Evolutionary conservation across 2,113 vertebrate species (phyloP).

Genomic region (Sinocyclocheilus rhinocerous): DNA sequence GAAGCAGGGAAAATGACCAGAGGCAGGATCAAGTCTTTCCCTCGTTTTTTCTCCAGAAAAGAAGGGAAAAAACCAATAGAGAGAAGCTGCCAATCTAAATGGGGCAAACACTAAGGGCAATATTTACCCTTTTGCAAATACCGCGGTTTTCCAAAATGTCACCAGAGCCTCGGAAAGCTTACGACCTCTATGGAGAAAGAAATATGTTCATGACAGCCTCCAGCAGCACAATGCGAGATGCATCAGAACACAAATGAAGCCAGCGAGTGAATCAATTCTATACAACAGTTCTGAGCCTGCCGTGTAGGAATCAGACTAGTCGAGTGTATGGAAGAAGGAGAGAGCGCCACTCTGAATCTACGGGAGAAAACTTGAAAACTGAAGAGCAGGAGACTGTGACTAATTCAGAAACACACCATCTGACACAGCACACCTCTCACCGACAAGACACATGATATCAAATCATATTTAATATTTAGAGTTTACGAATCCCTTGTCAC

Average conservation of each 20-base stretch:
- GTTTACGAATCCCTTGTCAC: not conserved
- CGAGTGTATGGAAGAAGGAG: not conserved
- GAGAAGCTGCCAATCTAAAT: constrained; percentile 45
- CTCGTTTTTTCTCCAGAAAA: constrained; percentile 1
- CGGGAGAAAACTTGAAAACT: not conserved
- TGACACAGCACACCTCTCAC: constrained; percentile 34
- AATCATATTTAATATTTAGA: not conserved
- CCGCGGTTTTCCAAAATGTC: constrained; percentile 67
- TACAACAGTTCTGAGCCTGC: not conserved
- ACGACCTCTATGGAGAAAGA: constrained; percentile 49
- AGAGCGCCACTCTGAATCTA: not conserved
- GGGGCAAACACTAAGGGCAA: constrained; percentile 63
- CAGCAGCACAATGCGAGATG: not conserved
- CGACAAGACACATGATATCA: not conserved
- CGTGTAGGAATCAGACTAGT: not conserved
- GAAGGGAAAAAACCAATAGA: constrained; percentile 12
- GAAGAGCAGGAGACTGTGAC: constrained; percentile 42
- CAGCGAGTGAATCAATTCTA: not conserved
- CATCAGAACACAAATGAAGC: not conserved
- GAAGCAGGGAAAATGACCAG: constrained; percentile 2
- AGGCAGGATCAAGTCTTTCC: constrained; percentile 4
- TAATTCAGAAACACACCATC: constrained; percentile 48
- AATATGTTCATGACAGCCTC: constrained; percentile 32
- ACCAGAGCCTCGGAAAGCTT: constrained; percentile 57
- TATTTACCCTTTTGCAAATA: constrained; percentile 67